Evolutionary conservation across 2,797 vertebrate genomes (phyloP), one percentile per base, ranked within the genome.

Genomic region (Coracias cyanogaster): DNA sequence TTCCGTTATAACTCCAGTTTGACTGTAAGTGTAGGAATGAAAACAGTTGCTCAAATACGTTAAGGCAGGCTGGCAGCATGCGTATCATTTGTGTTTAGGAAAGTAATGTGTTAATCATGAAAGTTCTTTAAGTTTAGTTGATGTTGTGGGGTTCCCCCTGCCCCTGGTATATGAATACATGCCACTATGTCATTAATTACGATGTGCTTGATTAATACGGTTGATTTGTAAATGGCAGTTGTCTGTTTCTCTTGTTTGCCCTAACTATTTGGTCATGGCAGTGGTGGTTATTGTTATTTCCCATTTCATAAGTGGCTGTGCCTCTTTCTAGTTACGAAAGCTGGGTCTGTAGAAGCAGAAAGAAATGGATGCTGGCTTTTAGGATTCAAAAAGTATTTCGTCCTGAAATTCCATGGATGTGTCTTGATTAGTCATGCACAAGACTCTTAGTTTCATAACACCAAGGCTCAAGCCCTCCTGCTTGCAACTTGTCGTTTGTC

Each of bases 401-500:
- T 85, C 61, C 72, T 92, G 89, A 88, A 94, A 97, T 96, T 96
- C 94, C 70, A 0, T 86, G 87, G 74, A 95, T 96, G 81, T 86
- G 93, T 96, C 91, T 96, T 93, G 96, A 90, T 96, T 94, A 97
- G 62, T 95, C 89, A 94, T 93, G 95, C 87, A 88, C 93, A 94
- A 96, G 93, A 77, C 60, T 31, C 25, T 19, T 25, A 26, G 35
- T 95, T 96, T 93, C 14, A 2, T 95, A 94, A 97, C 58, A 22
- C 46, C 31, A 77, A 82, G 79, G 57, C 58, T 95, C 17, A 62
- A 91, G 46, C 58, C 26, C 12, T 94, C 33, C 51, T 1, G 3
- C 51, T 77, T 88, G 29, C n/a, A 66, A 20, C 15, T 77, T 90
- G 52, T 52, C 70, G 29, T 33, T 84, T 93, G 61, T 66, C 46